phyloP scores from a whole-genome alignment of 2,888 invertebrate genomes.

The Colletes collaris region DNA sequence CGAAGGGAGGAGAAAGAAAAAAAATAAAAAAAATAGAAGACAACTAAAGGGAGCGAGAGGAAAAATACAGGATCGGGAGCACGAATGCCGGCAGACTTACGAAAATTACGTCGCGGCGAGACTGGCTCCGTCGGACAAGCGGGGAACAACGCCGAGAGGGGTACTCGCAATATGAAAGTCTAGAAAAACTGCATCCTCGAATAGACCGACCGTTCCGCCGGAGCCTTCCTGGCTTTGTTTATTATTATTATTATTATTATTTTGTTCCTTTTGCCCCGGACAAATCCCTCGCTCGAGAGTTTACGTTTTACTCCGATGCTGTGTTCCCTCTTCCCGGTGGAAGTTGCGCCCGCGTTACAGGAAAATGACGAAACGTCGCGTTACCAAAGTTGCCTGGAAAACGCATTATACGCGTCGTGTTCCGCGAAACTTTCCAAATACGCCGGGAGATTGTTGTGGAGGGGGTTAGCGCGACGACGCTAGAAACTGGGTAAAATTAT shows the following conservation, averaged over 20 bases:
- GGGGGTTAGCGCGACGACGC: background rate
- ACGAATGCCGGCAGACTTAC: background rate
- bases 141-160: background rate
- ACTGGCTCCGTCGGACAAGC: no score
- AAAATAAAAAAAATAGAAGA: background rate
- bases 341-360: conserved; percentile 30
- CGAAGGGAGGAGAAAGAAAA: background rate
- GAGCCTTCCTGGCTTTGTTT: background rate
- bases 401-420: conserved; percentile 58
- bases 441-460: background rate
- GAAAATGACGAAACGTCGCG: conserved; percentile 58
- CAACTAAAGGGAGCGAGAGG: background rate
- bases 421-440: conserved; percentile 57
- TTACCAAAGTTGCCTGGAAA: conserved; percentile 56
- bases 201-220: background rate
- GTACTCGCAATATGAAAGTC: conserved; percentile 11
- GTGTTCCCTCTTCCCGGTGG: conserved; percentile 21
- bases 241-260: background rate
- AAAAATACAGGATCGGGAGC: no score
- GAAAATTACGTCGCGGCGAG: conserved; percentile 2
- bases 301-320: background rate
- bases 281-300: background rate
- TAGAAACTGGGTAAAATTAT: conserved; percentile 49
- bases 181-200: conserved; percentile 20
- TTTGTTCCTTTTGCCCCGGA: conserved; percentile 1